These are phyloP conservation scores for Caloenas nicobarica DNA, from an alignment of 2,113 vertebrate species.

Conservation along the genomic window DNA sequence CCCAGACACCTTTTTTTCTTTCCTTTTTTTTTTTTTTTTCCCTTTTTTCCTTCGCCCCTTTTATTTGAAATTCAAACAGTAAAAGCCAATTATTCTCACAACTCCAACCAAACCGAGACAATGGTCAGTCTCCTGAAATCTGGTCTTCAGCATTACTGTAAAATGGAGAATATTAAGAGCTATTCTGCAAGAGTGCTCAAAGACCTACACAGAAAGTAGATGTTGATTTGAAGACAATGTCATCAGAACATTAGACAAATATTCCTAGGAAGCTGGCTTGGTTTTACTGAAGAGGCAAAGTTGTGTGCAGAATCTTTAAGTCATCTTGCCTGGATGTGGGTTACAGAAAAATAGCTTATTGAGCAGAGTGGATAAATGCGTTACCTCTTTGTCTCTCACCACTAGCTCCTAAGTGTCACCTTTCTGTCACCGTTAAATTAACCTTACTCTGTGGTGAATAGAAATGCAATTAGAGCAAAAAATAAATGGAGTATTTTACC, in stretches of 20 bases:
- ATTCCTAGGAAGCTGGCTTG: not conserved
- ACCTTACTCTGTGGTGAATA: not conserved
- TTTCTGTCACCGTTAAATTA: not conserved
- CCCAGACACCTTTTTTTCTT: not conserved
- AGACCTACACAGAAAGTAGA: not conserved
- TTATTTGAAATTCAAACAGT: not conserved
- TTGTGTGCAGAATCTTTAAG: not conserved
- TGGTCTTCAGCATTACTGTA: not conserved
- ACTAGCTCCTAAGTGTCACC: not conserved
- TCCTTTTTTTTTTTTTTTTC: fast-evolving
- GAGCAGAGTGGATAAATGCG: not conserved
- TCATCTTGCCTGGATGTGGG: not conserved
- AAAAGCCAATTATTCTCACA: not conserved
- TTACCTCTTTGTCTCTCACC: not conserved
- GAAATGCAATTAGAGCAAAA: not conserved
- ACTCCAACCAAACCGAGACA: not conserved
- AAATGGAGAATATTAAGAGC: not conserved
- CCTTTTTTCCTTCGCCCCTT: fast-evolving
- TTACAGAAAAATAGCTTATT: not conserved
- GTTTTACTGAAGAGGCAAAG: not conserved
- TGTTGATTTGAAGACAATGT: not conserved
- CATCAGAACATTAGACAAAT: not conserved
- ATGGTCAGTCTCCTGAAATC: not conserved
- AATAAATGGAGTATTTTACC: not conserved
- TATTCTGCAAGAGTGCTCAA: not conserved